Evolutionary conservation across 2,113 vertebrate genomes (phyloP), one percentile per base, ranked within the genome.

Genomic region (Cyphomyrus plagiostoma): DNA sequence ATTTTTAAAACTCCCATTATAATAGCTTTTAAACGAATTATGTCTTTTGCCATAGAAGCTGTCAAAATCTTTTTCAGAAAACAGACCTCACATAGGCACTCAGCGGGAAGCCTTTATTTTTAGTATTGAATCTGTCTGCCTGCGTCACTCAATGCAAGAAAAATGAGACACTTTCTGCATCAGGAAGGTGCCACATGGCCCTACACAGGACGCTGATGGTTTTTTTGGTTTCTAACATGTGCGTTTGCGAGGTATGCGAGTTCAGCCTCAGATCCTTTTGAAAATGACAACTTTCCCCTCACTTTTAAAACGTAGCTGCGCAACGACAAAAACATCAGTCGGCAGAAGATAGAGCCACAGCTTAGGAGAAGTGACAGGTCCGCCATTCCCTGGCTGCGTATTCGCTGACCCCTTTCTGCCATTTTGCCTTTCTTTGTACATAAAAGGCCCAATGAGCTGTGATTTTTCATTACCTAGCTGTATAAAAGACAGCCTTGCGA

Each of bases 201-300:
- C 15, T 8, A 82, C 9, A 21, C 17, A n/a, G 80, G 80, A 4
- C 21, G 7, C 80, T n/a, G 21, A n/a, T 48, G 42, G 17, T 45
- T 83, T 83, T 21, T 17, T 42, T 7, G 1, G 35, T 83, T 3
- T 23, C n/a, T 56, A 82, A 35, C 77, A 74, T 11, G 66, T 46
- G 39, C 4, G 77, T 82, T 48, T 84, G 19, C 26, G 49, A 82
- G 74, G 21, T 48, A 26, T 26, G 62, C 10, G 4, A 62, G 50
- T 86, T 56, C 49, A 74, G 52, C 86, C 39, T 88, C 86, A 88
- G 74, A 88, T 35, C 56, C 89, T 80, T 56, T 88, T 88, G 30
- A 53, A 82, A 77, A 82, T 17, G 21, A 56, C 52, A 66, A 49
- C 70, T 77, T 86, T 86, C 74, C 87, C 74, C 70, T 50, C 74